Evolutionary conservation across 2,888 invertebrate genomes (phyloP).

Genomic region (Morpho helenor): DNA sequence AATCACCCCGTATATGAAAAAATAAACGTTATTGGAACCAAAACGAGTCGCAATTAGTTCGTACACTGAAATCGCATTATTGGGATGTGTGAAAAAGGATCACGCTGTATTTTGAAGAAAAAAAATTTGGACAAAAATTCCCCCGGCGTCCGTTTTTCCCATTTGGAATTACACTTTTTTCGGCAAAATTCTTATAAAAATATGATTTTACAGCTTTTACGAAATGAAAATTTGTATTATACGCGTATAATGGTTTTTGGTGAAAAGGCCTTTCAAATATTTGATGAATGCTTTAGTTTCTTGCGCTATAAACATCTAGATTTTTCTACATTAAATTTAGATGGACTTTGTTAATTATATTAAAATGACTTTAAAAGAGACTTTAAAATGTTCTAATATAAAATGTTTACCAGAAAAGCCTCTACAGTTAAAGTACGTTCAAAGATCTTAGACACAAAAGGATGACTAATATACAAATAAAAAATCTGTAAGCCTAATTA

Average conservation of each 20-base stretch:
- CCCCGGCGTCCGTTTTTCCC: slow-evolving; percentile 4
- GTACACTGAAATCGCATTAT: slow-evolving; percentile 65
- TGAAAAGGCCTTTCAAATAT: slow-evolving; percentile 10
- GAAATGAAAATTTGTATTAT: slow-evolving; percentile 20
- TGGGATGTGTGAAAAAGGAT: slow-evolving; percentile 45
- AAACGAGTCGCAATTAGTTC: slow-evolving; percentile 55
- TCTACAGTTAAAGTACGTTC: not conserved
- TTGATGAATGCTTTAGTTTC: slow-evolving; percentile 1
- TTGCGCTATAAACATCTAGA: slow-evolving; percentile 3
- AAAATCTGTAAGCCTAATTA: too few relatives aligned
- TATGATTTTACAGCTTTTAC: slow-evolving; percentile 22
- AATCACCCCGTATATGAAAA: slow-evolving; percentile 34
- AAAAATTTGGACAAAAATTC: slow-evolving; percentile 9
- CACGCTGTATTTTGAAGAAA: slow-evolving; percentile 44
- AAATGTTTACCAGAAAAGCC: not conserved
- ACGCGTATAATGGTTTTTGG: slow-evolving; percentile 6
- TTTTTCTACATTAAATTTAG: not conserved
- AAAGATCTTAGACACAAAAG: too few relatives aligned
- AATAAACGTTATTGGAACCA: slow-evolving; percentile 36
- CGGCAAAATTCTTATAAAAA: slow-evolving; percentile 24
- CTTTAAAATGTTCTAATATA: not conserved
- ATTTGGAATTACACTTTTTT: slow-evolving; percentile 11
- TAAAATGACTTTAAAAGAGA: slow-evolving; percentile 5
- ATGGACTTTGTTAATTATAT: not conserved
- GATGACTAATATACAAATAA: too few relatives aligned